Conservation (phyloP, 2,113 vertebrate species). For the Tricholaema leucomelas region DNA sequence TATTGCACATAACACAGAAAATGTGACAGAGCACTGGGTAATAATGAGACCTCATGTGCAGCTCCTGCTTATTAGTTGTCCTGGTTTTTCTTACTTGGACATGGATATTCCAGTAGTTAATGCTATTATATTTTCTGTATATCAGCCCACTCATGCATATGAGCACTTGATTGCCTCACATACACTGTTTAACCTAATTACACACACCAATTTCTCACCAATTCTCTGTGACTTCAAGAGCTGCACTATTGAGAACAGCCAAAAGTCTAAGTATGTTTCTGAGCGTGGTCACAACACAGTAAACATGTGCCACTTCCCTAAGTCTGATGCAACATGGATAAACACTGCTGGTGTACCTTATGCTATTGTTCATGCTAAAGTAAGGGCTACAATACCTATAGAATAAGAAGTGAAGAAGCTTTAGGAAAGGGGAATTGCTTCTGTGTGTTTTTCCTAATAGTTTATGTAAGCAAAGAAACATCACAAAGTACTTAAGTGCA, state of each 20-base stretch:
- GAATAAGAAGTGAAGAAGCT: not conserved
- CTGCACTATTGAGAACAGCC: fast-evolving
- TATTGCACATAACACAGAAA: not conserved
- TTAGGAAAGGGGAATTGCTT: not conserved
- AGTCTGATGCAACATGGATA: not conserved
- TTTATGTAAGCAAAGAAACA: not conserved
- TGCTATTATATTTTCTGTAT: not conserved
- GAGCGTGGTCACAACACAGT: not conserved
- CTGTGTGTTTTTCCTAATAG: not conserved
- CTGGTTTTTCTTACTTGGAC: not conserved
- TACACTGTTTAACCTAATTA: slow-evolving; percentile 46
- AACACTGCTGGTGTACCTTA: not conserved
- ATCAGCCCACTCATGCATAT: slow-evolving; percentile 39
- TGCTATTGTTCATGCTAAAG: not conserved
- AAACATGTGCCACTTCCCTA: not conserved
- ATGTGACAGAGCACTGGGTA: not conserved
- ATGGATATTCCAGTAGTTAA: slow-evolving; percentile 31
- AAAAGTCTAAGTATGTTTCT: not conserved
- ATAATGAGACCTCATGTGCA: not conserved
- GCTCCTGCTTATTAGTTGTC: slow-evolving; percentile 17
- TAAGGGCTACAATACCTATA: not conserved
- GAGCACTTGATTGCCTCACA: slow-evolving; percentile 45
- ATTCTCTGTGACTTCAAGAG: not conserved
- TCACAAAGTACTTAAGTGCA: not conserved
- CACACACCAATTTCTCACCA: slow-evolving; percentile 4